phyloP scores from a whole-genome alignment of 92 coral and sea anemone genomes.

The Actinostola sp. region DNA sequence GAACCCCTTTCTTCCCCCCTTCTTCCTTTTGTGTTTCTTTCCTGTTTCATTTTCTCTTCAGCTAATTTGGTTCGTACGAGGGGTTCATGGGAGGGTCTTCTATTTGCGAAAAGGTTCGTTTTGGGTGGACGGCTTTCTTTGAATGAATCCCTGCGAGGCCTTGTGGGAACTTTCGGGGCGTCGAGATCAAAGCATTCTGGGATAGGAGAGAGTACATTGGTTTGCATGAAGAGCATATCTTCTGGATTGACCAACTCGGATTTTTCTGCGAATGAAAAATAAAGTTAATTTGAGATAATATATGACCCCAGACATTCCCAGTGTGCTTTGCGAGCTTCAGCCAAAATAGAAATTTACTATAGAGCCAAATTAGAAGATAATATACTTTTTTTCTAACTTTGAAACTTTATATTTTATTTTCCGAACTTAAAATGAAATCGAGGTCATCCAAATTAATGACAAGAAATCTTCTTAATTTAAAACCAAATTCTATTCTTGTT shows the following conservation, averaged over 20 bases:
- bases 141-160: background rate
- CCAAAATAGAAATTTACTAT: too few species aligned
- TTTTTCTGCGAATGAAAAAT: constrained; percentile 31
- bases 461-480: too few species aligned
- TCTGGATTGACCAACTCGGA: constrained; percentile 23
- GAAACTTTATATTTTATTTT: too few species aligned
- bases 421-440: too few species aligned
- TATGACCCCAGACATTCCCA: too few species aligned
- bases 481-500: too few species aligned
- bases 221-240: constrained; percentile 62
- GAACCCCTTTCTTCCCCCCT: background rate
- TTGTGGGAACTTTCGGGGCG: constrained; percentile 7
- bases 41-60: constrained; percentile 2
- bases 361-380: too few species aligned
- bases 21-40: background rate
- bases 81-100: constrained; percentile 11
- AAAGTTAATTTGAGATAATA: background rate
- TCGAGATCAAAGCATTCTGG: constrained; percentile 55
- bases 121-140: constrained; percentile 22
- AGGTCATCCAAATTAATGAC: too few species aligned
- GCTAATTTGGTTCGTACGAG: constrained; percentile 1
- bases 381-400: too few species aligned
- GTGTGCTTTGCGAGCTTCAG: too few species aligned
- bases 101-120: constrained; percentile 28
- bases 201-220: constrained; percentile 54